Evolutionary conservation across 2,888 invertebrate genomes (phyloP).

Genomic region (Ptychoptera contaminata): DNA sequence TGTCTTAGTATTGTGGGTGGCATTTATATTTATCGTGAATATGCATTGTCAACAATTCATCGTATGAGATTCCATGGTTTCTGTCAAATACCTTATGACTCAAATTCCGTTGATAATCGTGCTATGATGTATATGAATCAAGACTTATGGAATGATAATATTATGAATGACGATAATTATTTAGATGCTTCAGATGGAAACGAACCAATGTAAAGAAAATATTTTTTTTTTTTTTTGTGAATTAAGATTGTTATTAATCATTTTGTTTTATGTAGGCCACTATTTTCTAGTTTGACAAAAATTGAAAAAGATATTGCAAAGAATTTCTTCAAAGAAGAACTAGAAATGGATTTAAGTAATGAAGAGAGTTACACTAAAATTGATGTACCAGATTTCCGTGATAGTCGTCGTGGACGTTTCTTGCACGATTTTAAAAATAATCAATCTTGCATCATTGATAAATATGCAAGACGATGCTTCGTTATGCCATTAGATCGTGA

Average conservation of each 20-base stretch:
- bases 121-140: constrained; percentile 1
- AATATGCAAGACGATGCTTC: constrained; percentile 63
- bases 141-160: neutral
- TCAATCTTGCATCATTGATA: constrained; percentile 60
- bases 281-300: constrained; percentile 12
- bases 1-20: constrained; percentile 56
- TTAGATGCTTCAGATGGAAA: neutral
- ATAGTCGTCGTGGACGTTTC: constrained; percentile 68
- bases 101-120: constrained; percentile 10
- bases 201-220: neutral
- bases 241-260: neutral
- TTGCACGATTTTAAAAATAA: constrained; percentile 82
- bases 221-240: neutral
- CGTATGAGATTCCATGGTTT: constrained; percentile 29
- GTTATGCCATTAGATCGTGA: constrained; percentile 74
- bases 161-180: neutral
- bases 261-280: constrained; percentile 9
- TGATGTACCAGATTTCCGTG: constrained; percentile 68
- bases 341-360: constrained; percentile 56
- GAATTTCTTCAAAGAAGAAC: constrained; percentile 55
- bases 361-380: constrained; percentile 67
- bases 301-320: constrained; percentile 15
- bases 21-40: constrained; percentile 59
- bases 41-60: constrained; percentile 42
- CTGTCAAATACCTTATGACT: constrained; percentile 28